Evolutionary conservation across 2,888 invertebrate genomes (phyloP).

Genomic region (Leucozona laternaria): DNA sequence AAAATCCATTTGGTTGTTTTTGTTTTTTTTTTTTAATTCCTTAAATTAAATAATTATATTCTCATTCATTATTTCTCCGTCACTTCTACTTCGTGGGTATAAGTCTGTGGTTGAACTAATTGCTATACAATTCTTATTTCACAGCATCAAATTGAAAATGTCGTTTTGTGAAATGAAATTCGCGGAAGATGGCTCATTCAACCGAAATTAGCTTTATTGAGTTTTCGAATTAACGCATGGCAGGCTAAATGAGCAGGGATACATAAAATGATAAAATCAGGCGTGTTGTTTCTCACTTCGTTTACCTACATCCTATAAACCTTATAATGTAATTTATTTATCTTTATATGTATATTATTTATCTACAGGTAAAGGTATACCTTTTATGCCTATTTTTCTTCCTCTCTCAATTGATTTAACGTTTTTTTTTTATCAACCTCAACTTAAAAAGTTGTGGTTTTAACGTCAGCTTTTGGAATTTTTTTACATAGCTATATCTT

Average conservation of each 20-base stretch:
- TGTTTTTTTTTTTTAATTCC: neutral
- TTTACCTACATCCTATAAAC: neutral
- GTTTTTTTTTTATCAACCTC: neutral
- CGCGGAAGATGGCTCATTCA: slow-evolving; percentile 56
- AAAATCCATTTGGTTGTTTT: neutral
- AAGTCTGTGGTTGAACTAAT: slow-evolving; percentile 43
- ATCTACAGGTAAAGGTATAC: neutral
- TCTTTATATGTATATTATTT: neutral
- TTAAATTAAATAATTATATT: neutral
- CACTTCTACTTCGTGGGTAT: neutral
- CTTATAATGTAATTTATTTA: slow-evolving; percentile 2
- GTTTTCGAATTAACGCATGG: slow-evolving; percentile 55
- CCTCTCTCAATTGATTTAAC: neutral
- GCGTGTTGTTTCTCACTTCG: slow-evolving; percentile 2
- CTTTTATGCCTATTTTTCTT: neutral
- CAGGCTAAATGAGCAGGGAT: slow-evolving; percentile 27
- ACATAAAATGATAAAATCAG: slow-evolving; percentile 22
- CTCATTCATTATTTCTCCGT: neutral
- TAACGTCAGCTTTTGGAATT: slow-evolving; percentile 4
- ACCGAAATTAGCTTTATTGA: slow-evolving; percentile 72
- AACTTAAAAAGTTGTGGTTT: slow-evolving; percentile 1
- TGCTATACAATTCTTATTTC: slow-evolving; percentile 42
- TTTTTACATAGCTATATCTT: too few species aligned
- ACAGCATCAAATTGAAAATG: slow-evolving; percentile 55
- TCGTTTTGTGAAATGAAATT: slow-evolving; percentile 54